Evolutionary conservation across 2,797 vertebrate genomes (phyloP), one percentile per base, ranked within the genome.

Genomic region (Hydrolagus colliei): DNA sequence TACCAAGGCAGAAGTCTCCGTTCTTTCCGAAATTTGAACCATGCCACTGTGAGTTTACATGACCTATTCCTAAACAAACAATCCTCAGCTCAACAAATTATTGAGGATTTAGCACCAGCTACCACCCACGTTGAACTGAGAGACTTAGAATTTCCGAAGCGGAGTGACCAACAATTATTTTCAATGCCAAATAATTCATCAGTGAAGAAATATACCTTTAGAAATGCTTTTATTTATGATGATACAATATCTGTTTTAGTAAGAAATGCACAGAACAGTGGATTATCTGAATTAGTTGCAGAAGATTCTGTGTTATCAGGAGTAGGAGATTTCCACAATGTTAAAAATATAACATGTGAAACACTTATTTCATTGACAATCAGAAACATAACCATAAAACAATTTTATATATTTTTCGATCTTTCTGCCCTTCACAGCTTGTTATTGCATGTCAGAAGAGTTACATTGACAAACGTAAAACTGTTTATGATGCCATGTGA

Each of bases 401-500:
- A 78, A 0, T 95, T 95, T 88, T 92, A 90, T 86, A 18, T 62
- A 12, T 95, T 95, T 89, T 0, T 86, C 11, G 91, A 94, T 80
- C 88, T 94, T 75, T 0, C 62, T 0, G 4, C 52, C 20, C 2
- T 90, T 2, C 89, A 86, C 63, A 85, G 87, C 67, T 86, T 93
- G 63, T 87, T 90, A 11, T 14, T 12, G 32, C 14, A 84, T 72
- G 41, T 94, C 13, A 92, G 89, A 86, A 89, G 80, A 18, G 59
- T 95, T 61, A 93, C 89, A 1, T 41, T 94, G 9, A 87, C 88
- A 87, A 92, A 90, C 59, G 87, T 92, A 73, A 94, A 88, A 0
- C 92, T 95, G 52, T 95, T 93, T 68, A 89, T 95, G 78, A 93
- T 96, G 84, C 88, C 94, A 6, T 94, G 92, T 35, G 0, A 0